Percentiles rank a stretch among this genome's conserved stretches.
phyloP scores from a whole-genome alignment of 2,113 vertebrate species.

The Bucco capensis region DNA sequence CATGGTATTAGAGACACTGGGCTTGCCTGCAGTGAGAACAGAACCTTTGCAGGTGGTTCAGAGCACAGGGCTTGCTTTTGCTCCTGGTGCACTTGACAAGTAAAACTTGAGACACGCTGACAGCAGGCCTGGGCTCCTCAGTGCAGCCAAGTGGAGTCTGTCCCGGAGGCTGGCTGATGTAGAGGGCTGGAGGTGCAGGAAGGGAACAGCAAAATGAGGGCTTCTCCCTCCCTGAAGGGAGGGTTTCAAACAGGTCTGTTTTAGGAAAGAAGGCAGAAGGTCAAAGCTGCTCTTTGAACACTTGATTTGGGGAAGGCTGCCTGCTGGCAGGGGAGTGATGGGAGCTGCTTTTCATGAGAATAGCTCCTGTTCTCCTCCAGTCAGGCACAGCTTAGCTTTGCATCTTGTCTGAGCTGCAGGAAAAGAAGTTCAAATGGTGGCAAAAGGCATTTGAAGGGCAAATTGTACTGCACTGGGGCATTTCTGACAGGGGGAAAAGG shows the following conservation, averaged over 20 bases:
- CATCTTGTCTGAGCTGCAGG: not conserved
- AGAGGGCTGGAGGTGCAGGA: not conserved
- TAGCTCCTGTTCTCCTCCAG: not conserved
- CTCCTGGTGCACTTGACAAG: not conserved
- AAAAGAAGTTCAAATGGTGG: not conserved
- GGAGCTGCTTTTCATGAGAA: not conserved
- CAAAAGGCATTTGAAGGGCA: not conserved
- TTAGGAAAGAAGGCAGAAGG: not conserved
- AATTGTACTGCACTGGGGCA: accelerated
- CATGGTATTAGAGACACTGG: not conserved
- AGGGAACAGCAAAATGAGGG: not conserved
- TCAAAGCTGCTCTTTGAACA: not conserved
- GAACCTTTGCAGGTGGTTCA: not conserved
- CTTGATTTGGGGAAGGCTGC: not conserved
- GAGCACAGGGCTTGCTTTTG: not conserved
- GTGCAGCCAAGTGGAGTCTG: not conserved
- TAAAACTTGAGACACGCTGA: not conserved
- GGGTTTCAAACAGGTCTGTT: not conserved
- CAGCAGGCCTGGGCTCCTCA: not conserved
- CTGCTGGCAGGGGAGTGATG: not conserved
- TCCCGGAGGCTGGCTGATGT: too few relatives aligned
- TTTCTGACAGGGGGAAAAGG: not conserved
- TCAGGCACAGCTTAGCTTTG: not conserved
- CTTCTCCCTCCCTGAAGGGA: not conserved
- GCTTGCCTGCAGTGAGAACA: accelerated